These are phyloP conservation scores for Porites evermanni DNA, from an alignment of 92 coral and sea anemone species.

Conservation along the genomic window DNA sequence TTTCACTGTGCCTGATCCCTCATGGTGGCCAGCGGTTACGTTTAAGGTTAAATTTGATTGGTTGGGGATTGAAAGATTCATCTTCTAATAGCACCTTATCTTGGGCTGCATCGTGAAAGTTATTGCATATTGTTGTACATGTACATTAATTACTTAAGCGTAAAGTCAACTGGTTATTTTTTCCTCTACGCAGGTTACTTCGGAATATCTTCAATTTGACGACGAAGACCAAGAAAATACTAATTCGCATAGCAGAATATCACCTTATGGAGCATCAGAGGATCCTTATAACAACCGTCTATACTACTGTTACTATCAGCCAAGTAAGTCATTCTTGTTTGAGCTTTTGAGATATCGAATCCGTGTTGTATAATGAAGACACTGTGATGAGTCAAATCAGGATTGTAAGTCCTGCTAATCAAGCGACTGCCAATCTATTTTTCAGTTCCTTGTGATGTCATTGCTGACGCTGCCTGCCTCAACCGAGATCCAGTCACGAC, in stretches of 20 bases:
- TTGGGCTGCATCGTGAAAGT: too few species aligned
- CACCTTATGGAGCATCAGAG: slow-evolving; percentile 77
- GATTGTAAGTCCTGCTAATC: too few species aligned
- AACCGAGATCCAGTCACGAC: background rate
- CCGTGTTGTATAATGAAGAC: too few species aligned
- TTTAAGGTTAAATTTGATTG: too few species aligned
- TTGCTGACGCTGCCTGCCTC: slow-evolving; percentile 15
- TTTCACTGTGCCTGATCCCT: too few species aligned
- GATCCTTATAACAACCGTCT: slow-evolving; percentile 81
- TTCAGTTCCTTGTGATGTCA: slow-evolving; percentile 50
- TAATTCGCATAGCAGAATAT: slow-evolving; percentile 57
- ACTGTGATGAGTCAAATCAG: too few species aligned
- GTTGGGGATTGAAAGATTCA: too few species aligned
- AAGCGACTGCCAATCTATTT: background rate
- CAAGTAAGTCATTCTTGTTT: slow-evolving; percentile 52
- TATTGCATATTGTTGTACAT: too few species aligned
- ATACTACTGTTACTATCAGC: slow-evolving; percentile 85
- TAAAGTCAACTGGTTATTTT: background rate
- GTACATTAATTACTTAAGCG: too few species aligned
- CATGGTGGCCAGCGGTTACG: too few species aligned
- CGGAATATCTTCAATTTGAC: slow-evolving; percentile 81
- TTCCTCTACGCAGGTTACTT: slow-evolving; percentile 56
- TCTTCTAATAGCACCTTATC: too few species aligned
- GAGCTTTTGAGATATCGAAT: too few species aligned
- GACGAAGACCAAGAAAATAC: slow-evolving; percentile 89